phyloP scores from a whole-genome alignment of 2,113 vertebrate genomes.

The Oxyruncus cristatus region DNA sequence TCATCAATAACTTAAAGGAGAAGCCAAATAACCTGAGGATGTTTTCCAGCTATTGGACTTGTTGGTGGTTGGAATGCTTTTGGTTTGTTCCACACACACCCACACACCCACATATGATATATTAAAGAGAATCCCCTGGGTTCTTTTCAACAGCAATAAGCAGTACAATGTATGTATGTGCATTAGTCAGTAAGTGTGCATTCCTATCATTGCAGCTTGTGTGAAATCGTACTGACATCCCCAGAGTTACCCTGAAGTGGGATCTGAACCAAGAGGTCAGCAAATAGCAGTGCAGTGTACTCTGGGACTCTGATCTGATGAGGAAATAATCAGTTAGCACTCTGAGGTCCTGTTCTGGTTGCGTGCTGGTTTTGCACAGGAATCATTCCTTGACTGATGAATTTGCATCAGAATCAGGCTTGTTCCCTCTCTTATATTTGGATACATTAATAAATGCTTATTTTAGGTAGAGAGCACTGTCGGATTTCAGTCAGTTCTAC shows the following conservation, averaged over 20 bases:
- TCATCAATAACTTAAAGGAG: background rate
- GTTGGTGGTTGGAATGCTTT: background rate
- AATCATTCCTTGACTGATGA: background rate
- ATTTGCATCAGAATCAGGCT: background rate
- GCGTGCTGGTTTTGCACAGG: background rate
- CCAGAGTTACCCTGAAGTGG: background rate
- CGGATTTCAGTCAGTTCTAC: conserved; percentile 15
- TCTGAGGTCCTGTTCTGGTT: background rate
- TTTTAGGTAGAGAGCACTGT: background rate
- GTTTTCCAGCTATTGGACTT: background rate
- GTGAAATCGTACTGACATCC: background rate
- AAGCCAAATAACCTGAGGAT: background rate
- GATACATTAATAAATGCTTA: background rate
- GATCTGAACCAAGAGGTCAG: background rate
- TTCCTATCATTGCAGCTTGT: background rate
- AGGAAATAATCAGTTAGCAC: background rate
- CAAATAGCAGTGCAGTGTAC: background rate
- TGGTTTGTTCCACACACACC: background rate
- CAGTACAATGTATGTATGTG: background rate
- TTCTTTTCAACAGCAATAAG: background rate
- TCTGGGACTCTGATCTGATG: background rate
- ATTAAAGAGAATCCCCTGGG: background rate
- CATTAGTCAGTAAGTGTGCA: background rate
- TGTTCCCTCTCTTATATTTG: background rate
- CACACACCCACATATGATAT: fast-evolving